Base-by-base conservation (phyloP, 2,797 vertebrate genomes). In the Scomberomorus guttatus region DNA sequence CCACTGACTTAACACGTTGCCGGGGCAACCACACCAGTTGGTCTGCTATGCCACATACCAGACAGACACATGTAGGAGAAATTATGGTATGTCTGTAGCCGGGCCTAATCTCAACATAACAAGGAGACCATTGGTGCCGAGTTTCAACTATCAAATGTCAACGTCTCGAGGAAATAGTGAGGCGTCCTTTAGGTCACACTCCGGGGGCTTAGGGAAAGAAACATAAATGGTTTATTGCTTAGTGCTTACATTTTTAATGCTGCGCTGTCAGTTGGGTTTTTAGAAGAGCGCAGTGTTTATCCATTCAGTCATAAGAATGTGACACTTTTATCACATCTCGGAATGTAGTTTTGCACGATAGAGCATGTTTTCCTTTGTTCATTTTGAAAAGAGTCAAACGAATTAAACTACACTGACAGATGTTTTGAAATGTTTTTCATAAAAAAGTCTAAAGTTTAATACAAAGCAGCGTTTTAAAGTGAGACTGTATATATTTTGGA, bases 31-130 rank as follows among this genome's bases (percentile, higher is more conserved):
- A 81, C 93, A 91, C 90, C 87, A 92, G 82, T 90, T 75, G 88
- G 85, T 77, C 91, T 85, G 91, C 91, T 58, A 91, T 81, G 91
- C 92, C 88, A 93, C 91, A 95, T 94, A 93, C 94, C 94, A 95
- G 93, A 93, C 93, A 90, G 93, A 94, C 91, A 90, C 91, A 94
- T 95, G 93, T 92, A 92, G 90, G 90, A 91, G 89, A 92, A 92
- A 94, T 91, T 87, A 93, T 92, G 89, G 88, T 86, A 92, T 90
- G 93, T 91, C 88, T 90, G 83, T 61, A 84, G 85, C 75, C 29
- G 5, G 86, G 79, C 58, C 81, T 90, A 91, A 91, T 90, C 87
- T 89, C 88, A 54, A 75, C 80, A 82, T 76, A 90, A 91, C 87
- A 87, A 89, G 86, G 78, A 85, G 83, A 81, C 69, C 60, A 13